phyloP scores from a whole-genome alignment of 2,888 invertebrate species.

The Oscheius sp. region DNA sequence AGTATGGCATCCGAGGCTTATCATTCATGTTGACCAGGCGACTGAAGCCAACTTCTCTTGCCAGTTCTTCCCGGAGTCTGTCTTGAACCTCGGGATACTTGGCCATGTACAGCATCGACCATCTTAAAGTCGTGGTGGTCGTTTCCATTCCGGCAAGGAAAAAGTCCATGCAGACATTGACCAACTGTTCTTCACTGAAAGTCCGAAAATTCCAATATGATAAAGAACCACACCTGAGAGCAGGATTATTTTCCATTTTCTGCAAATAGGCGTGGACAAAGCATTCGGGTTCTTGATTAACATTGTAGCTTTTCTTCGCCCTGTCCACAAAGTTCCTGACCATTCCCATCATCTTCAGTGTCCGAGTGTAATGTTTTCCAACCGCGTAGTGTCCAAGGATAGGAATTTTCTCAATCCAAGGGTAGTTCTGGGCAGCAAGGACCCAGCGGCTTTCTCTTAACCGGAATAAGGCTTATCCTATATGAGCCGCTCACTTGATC shows the following conservation, averaged over 20 bases:
- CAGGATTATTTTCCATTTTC: conserved; percentile 23
- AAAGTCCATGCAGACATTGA: conserved; percentile 46
- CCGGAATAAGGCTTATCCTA: neutral
- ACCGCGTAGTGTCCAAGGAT: conserved; percentile 18
- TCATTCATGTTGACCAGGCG: conserved; percentile 45
- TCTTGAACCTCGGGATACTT: conserved; percentile 54
- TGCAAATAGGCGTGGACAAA: conserved; percentile 53
- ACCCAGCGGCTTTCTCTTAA: neutral
- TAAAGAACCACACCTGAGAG: neutral
- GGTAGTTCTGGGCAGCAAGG: conserved; percentile 9
- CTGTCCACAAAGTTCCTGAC: conserved; percentile 33
- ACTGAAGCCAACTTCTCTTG: conserved; percentile 38
- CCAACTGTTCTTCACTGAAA: conserved; percentile 22
- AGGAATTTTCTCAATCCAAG: conserved; percentile 34
- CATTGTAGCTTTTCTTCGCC: conserved; percentile 32
- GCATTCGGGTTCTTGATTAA: conserved; percentile 41
- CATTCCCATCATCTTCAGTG: neutral
- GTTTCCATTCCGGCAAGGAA: conserved; percentile 65
- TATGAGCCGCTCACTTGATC: neutral
- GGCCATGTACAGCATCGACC: conserved; percentile 54
- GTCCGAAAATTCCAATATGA: no score
- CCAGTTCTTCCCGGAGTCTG: conserved; percentile 48
- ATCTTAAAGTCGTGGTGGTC: conserved; percentile 54
- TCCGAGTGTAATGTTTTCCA: neutral
- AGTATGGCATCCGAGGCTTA: conserved; percentile 44